Evolutionary conservation across 2,797 vertebrate species (phyloP), one percentile per base, ranked within the genome.

Genomic region (Delichon dasypus): DNA sequence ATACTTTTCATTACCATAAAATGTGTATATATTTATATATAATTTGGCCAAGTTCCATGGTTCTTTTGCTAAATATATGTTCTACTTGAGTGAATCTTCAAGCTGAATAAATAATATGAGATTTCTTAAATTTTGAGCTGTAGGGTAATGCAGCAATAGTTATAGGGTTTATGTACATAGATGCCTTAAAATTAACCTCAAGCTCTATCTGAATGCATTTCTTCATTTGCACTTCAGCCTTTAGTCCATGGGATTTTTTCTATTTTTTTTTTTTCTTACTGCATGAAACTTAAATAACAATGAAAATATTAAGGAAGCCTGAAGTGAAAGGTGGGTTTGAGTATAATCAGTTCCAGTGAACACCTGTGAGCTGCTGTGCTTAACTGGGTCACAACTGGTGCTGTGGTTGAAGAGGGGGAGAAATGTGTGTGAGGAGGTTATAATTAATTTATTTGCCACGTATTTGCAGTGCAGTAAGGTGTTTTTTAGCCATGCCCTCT

Each of bases 321-420:
- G 54, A 95, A 82, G 19, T 89, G 40, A 89, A 90, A 71, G 53
- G 36, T 70, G 45, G 1, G 55, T 96, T 96, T 96, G 47, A 91
- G n/a, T 82, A 22, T 58, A 94, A 89, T 60, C 15, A 48, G 11
- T 80, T 94, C 89, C 36, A 85, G 22, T 58, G 90, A 94, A 91
- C 88, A 91, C 78, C 76, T 97, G 84, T 79, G 91, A 97, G 66
- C 72, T 77, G 45, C 62, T 93, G 85, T 75, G 65, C 91, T 95
- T 94, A 95, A 88, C 58, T 91, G 85, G 64, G 44, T 81, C 96
- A 81, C 54, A 95, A 38, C 79, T 95, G 92, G 54, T 66, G 58
- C 22, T 60, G 58, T 71, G 47, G n/a, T 48, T 70, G 54, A 12
- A 72, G 40, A 58, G 47, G 68, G 38, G 36, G 61, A 75, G 38